Base-by-base conservation (phyloP, 2,888 invertebrate genomes). In the Pandemis corylana region DNA sequence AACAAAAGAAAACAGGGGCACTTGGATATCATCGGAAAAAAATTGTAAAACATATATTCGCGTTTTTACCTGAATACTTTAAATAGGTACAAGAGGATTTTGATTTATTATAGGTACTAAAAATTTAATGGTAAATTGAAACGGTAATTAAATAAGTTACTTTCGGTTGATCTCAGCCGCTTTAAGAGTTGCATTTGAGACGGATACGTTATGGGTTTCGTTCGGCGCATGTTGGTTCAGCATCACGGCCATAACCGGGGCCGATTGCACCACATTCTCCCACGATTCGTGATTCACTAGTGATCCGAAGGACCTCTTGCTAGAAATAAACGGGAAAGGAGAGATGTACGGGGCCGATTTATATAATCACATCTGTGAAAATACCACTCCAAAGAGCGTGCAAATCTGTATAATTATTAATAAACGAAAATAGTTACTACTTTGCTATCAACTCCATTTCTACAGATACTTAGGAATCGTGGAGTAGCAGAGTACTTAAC, bases 261-360 rank as follows among this genome's bases (percentile, higher is more conserved):
- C 94, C 2, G 87, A 88, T 78, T 89, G 88, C 3, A 94, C 91
- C 20, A 94, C 82, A 71, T 94, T 94, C 67, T 93, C 93, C 90
- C 91, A 94, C 0, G 94, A 93, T 71, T 92, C 89, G 61, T 88
- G 94, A 71, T 89, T 87, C 6, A 93, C 89, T 78, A 90, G 78
- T 6, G 87, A 82, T 9, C 86, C 86, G 42, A 59, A 10, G 28
- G 20, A 5, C 1, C 28, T 59, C 12, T 59, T 59, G 12, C 59
- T 59, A 12, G 7, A 20, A 56, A 56, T n/a, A 6, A 13, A n/a
- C n/a, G 20, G 56, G 56, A 56, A 7, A 9, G 7, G 20, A 20
- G n/a, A n/a, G 0, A 6, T 51, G n/a, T 51, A 46, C 4, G 28
- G 28, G 28, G 28, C 28, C 28, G 28, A 36, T 36, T 36, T 36